Percentiles rank a stretch among this genome's conserved stretches.
phyloP scores from a whole-genome alignment of 2,113 vertebrate genomes.

The Emydura subglobosa region DNA sequence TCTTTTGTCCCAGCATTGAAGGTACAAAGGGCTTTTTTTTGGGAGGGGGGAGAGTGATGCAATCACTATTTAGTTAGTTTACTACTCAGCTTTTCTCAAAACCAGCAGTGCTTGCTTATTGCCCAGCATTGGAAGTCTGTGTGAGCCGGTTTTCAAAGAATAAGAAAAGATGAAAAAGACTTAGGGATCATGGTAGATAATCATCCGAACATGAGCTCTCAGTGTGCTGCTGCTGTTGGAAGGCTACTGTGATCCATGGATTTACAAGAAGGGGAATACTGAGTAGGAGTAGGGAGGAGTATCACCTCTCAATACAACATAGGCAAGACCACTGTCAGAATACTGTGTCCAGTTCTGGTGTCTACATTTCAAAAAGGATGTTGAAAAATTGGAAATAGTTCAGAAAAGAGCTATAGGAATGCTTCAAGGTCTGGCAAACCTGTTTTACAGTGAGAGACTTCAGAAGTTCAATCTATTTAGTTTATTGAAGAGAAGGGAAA shows the following conservation, averaged over 20 bases:
- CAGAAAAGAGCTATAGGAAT: conserved; percentile 11
- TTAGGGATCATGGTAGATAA: not conserved
- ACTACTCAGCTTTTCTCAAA: not conserved
- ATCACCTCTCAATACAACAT: not conserved
- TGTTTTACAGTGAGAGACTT: not conserved
- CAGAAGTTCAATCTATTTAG: conserved; percentile 24
- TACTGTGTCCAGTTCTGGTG: conserved; percentile 32
- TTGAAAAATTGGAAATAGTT: conserved; percentile 47
- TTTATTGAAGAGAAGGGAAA: conserved; percentile 1
- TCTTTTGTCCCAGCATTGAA: not conserved
- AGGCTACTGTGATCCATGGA: not conserved
- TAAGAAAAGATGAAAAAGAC: not conserved
- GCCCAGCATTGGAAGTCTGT: not conserved
- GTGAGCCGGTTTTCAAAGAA: not conserved
- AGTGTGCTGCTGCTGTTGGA: not conserved
- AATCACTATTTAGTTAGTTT: not conserved
- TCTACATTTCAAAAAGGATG: conserved; percentile 56
- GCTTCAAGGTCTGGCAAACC: not conserved
- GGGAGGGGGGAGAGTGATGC: not conserved
- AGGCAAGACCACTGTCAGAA: not conserved
- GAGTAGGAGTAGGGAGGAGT: not conserved
- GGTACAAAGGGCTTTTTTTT: not conserved
- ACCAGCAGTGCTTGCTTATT: not conserved
- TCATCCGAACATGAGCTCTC: not conserved
- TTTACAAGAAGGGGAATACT: not conserved